Evolutionary conservation across 2,797 vertebrate genomes (phyloP), one percentile per base, ranked within the genome.

Genomic region (Pogoniulus pusillus): DNA sequence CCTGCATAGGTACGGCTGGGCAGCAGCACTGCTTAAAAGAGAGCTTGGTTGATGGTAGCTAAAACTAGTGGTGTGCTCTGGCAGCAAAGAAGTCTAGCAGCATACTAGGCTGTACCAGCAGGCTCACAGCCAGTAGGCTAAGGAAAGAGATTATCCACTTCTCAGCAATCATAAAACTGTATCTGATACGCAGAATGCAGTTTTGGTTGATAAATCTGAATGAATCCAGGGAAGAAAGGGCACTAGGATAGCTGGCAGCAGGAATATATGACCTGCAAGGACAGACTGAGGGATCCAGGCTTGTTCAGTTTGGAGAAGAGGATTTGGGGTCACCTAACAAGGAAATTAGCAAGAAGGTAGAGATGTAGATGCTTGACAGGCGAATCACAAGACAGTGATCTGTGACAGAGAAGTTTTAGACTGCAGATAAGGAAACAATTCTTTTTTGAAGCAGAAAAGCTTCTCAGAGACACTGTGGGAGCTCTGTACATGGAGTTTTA

Each of bases 351-450:
- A 83, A 65, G 39, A 81, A 78, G 20, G 34, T 78, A 27, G 34
- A 73, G 53, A 12, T 22, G 24, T 9, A 26, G n/a, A 5, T 82
- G 29, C 13, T 77, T 85, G 58, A 49, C 23, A 63, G 45, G 30
- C 58, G 7, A 59, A 24, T 43, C 73, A 30, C 2, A 76, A 76
- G 37, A n/a, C 30, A 41, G 2, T n/a, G 10, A 16, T 29, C 34
- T 70, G 49, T 22, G 73, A 39, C 37, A 59, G 29, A 14, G 16
- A n/a, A 54, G 5, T 16, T 69, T 87, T 84, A 82, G n/a, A 16
- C 32, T 39, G 12, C 0, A 0, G 58, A 5, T 66, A 37, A 60
- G 24, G n/a, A 53, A 89, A 45, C 9, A 45, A 0, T 75, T 82
- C 12, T 81, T 4, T 82, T 29, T n/a, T 60, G 19, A 19, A 85